Base-by-base conservation (phyloP, 2,888 invertebrate genomes). In the Tachina grossa region DNA sequence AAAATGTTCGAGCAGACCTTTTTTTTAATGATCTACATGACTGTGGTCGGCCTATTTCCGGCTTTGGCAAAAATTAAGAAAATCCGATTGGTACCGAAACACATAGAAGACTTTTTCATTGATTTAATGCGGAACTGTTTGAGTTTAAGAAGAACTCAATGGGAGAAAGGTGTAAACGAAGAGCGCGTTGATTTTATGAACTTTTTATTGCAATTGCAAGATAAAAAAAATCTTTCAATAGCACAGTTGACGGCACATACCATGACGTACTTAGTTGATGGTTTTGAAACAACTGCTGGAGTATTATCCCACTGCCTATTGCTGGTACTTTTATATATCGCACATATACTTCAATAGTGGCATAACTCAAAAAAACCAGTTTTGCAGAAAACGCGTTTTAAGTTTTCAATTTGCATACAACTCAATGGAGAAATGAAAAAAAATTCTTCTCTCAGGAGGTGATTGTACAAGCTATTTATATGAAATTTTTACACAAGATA, bases 91-190 rank as follows among this genome's bases (percentile, higher is more conserved):
- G 88, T 91, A 9, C 19, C 88, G 1, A 94, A 92, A 0, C 95
- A 94, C 2, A 98, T 98, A 90, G 97, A 89, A 45, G 43, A 81
- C 0, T 92, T 91, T 83, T 92, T 92, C 49, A 85, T 72, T 1
- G 87, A 89, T 10, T 72, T 92, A 4, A 89, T 91, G 91, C 55
- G 82, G 2, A 87, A 88, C 14, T 89, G 91, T 4, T 81, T 92
- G 22, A 78, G 88, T 9, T 61, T 91, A 80, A 87, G 91, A 1
- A 89, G 88, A 9, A 14, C 41, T 14, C 85, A 85, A 49, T 66
- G 14, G 3, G 43, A 61, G 14, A 85, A 89, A 10, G 75, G 88
- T 8, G 72, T 84, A 1, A 83, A 86, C 39, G 74, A 78, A 3
- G 87, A 90, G 49, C 90, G 92, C 0, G 83, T 87, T 4, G 92